A percentile compares a stretch with the other conserved stretches of the same genome.
Evolutionary conservation across 2,888 invertebrate genomes (phyloP).

Genomic region (Therioaphis trifolii): DNA sequence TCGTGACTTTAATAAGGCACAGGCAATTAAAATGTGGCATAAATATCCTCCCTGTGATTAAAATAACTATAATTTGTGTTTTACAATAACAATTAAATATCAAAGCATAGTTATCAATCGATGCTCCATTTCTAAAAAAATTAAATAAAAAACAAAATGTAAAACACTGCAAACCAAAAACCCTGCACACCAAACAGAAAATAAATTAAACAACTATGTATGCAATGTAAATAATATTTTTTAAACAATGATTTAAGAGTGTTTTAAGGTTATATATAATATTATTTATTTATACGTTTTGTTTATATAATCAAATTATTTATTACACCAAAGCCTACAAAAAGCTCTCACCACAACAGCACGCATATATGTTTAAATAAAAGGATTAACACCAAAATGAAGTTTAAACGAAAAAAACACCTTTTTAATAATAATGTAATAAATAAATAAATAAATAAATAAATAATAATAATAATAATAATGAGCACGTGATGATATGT

Average conservation of each 20-base stretch:
- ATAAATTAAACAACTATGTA: constrained; percentile 43
- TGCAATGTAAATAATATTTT: constrained; percentile 31
- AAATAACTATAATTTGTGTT: constrained; percentile 49
- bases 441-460: too few relatives aligned
- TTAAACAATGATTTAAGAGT: constrained; percentile 41
- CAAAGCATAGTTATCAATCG: constrained; percentile 47
- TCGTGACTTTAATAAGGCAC: constrained; percentile 33
- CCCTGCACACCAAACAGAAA: constrained; percentile 61
- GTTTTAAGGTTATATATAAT: constrained; percentile 21
- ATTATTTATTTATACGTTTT: constrained; percentile 42
- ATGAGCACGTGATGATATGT: constrained; percentile 35
- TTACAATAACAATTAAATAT: constrained; percentile 33
- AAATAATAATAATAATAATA: constrained; percentile 6
- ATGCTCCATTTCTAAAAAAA: constrained; percentile 46
- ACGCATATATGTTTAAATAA: constrained; percentile 53
- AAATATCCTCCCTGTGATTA: constrained; percentile 36
- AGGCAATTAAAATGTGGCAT: constrained; percentile 41
- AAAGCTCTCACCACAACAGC: constrained; percentile 52
- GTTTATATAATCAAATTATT: constrained; percentile 34
- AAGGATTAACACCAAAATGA: constrained; percentile 35
- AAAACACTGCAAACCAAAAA: constrained; percentile 61
- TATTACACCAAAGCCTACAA: constrained; percentile 56
- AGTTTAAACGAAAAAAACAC: constrained; percentile 17
- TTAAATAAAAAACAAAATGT: constrained; percentile 47
- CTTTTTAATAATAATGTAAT: too few relatives aligned